phyloP scores from a whole-genome alignment of 1,140 invertebrate species.

The Hyphantria cunea region DNA sequence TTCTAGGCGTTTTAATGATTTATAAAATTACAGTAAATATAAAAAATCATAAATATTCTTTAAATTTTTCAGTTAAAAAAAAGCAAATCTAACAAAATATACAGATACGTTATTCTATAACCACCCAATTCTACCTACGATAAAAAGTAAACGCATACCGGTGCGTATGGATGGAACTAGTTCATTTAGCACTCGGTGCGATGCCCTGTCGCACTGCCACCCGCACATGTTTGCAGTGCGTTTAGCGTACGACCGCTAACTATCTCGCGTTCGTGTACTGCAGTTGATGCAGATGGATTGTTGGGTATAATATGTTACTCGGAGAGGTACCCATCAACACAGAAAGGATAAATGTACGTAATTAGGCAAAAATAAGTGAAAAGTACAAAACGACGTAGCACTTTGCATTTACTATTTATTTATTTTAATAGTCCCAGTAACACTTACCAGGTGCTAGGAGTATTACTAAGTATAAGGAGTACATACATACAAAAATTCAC shows the following conservation, averaged over 20 bases:
- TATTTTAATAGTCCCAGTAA: too few species aligned
- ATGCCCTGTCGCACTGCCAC: slow-evolving; percentile 63
- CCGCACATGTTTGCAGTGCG: slow-evolving; percentile 66
- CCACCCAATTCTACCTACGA: slow-evolving; percentile 22
- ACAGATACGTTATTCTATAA: slow-evolving; percentile 11
- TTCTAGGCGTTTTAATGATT: too few species aligned
- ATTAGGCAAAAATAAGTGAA: too few species aligned
- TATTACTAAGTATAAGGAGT: too few species aligned
- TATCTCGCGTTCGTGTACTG: slow-evolving; percentile 50
- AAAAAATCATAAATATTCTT: too few species aligned
- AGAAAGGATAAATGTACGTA: too few species aligned
- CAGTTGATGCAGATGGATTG: slow-evolving; percentile 6
- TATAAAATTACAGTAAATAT: too few species aligned
- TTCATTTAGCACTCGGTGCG: slow-evolving; percentile 66
- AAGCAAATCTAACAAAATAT: background rate
- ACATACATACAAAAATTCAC: too few species aligned
- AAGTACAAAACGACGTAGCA: too few species aligned
- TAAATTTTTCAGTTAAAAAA: background rate
- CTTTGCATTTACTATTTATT: too few species aligned
- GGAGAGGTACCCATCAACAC: background rate
- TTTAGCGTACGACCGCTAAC: slow-evolving; percentile 69
- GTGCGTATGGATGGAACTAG: slow-evolving; percentile 54
- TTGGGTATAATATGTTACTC: slow-evolving; percentile 2
- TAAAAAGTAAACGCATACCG: slow-evolving; percentile 23
- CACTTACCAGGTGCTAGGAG: too few species aligned